phyloP scores from a whole-genome alignment of 2,113 vertebrate species.

The Aegithalos caudatus region DNA sequence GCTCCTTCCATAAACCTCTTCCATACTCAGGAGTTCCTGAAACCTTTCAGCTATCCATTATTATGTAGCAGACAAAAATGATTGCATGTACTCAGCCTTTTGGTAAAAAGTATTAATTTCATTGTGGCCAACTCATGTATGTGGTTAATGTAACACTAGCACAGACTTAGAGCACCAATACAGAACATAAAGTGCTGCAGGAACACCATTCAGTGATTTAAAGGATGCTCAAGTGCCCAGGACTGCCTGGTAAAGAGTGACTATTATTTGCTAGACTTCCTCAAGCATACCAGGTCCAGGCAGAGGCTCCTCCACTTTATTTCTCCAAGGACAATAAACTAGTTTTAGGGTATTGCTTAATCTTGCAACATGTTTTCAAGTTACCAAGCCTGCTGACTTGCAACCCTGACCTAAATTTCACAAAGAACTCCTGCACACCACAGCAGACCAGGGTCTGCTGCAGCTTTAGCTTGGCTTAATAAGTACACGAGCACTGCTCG shows the following conservation, averaged over 20 bases:
- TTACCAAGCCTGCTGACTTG: background rate
- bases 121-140: background rate
- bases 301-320: background rate
- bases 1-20: background rate
- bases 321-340: background rate
- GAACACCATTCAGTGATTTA: background rate
- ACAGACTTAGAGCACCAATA: background rate
- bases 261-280: background rate
- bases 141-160: background rate
- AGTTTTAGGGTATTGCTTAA: background rate
- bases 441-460: background rate
- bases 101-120: background rate
- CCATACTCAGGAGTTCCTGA: background rate
- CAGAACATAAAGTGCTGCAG: background rate
- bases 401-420: slow-evolving; percentile 20
- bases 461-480: background rate
- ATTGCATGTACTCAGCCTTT: rapidly evolving
- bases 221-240: background rate
- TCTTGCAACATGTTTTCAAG: background rate
- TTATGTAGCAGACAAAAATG: background rate
- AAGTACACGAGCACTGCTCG: rapidly evolving
- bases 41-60: background rate
- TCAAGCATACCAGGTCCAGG: background rate
- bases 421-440: background rate
- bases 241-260: background rate